Evolutionary conservation across 2,113 vertebrate species (phyloP).

Genomic region (Pipra filicauda): DNA sequence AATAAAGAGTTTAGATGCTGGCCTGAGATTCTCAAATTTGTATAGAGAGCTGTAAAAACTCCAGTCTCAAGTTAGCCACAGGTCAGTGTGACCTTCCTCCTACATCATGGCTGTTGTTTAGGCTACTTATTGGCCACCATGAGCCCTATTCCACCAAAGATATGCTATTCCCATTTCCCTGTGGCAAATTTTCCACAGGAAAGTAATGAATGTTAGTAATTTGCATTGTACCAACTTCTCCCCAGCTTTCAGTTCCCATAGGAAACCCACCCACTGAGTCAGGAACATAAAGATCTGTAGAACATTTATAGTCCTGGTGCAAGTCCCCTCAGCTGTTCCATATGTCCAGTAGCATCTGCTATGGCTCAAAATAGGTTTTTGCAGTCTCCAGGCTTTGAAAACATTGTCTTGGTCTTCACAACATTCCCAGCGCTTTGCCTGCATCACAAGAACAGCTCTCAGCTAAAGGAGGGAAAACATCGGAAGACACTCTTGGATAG

Average conservation of each 20-base stretch:
- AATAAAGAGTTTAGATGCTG: background rate
- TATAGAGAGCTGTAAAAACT: background rate
- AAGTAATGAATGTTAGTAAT: background rate
- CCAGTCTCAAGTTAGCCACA: background rate
- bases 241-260: background rate
- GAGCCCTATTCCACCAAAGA: background rate
- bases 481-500: background rate
- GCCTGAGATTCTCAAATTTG: background rate
- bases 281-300: slow-evolving; percentile 13
- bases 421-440: background rate
- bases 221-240: background rate
- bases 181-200: background rate
- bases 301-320: slow-evolving; percentile 23
- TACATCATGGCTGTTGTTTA: background rate
- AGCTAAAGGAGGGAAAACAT: background rate
- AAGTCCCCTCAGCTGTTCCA: slow-evolving; percentile 35
- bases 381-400: slow-evolving; percentile 15
- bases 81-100: background rate
- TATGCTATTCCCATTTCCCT: background rate
- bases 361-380: slow-evolving; percentile 30
- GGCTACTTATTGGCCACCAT: background rate
- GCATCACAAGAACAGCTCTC: background rate
- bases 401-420: background rate
- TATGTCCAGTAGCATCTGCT: slow-evolving; percentile 53
- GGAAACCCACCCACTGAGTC: slow-evolving; percentile 1